A percentile compares a stretch with the other conserved stretches of the same genome.
These are phyloP conservation scores for Platyrinchus mystaceus DNA, from an alignment of 2,797 vertebrate species.

Conservation along the genomic window DNA sequence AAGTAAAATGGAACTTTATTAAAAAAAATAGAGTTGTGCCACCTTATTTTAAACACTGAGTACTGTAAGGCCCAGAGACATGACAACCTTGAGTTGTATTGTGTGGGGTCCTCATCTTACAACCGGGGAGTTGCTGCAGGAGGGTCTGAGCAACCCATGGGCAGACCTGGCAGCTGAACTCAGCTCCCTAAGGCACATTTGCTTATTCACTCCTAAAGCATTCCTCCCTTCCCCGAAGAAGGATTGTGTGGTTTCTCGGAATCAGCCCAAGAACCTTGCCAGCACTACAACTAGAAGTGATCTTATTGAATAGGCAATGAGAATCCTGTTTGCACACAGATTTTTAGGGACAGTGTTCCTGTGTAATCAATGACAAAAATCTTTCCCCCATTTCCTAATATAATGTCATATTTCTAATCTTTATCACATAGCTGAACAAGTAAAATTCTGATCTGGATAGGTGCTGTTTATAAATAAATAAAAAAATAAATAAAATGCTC, in stretches of 20 bases:
- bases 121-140: accelerated
- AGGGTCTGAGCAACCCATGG: not conserved
- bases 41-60: not conserved
- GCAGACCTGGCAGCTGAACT: not conserved
- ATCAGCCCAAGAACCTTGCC: not conserved
- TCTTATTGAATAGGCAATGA: not conserved
- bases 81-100: not conserved
- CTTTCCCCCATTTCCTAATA: not conserved
- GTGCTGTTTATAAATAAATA: not conserved
- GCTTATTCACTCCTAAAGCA: not conserved
- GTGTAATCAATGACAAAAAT: accelerated
- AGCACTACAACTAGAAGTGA: not conserved
- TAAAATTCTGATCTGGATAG: not conserved
- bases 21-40: not conserved
- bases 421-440: not conserved
- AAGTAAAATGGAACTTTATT: not conserved
- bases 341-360: not conserved
- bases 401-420: not conserved
- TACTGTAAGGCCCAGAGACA: not conserved
- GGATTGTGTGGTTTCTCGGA: not conserved
- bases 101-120: not conserved
- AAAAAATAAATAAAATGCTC: not conserved
- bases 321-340: not conserved
- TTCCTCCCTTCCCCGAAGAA: not conserved
- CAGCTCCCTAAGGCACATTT: not conserved